phyloP scores from a whole-genome alignment of 2,797 vertebrate species.

The Chlorospingus semifuscus region DNA sequence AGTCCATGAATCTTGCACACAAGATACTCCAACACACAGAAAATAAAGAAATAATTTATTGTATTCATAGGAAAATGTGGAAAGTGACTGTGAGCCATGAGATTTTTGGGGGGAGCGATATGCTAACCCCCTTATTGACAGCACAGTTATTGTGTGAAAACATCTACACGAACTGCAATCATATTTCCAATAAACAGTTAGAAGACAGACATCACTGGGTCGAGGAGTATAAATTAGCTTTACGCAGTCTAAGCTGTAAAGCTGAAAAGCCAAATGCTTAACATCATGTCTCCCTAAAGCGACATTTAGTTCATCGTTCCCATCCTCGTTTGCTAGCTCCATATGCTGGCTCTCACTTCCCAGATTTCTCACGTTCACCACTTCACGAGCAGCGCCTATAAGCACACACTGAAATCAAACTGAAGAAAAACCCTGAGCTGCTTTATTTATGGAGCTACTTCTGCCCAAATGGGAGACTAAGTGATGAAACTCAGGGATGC shows the following conservation, averaged over 20 bases:
- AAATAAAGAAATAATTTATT: background rate
- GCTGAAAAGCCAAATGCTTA: constrained; percentile 32
- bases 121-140: background rate
- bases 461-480: background rate
- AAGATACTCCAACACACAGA: background rate
- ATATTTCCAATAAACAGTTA: background rate
- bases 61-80: background rate
- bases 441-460: background rate
- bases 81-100: background rate
- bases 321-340: constrained; percentile 11
- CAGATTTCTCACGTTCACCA: background rate
- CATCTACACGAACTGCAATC: background rate
- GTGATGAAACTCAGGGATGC: accelerated
- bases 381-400: background rate
- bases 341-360: background rate
- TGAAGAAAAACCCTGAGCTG: background rate
- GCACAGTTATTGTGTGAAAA: background rate
- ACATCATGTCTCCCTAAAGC: background rate
- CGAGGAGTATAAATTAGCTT: background rate
- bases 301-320: background rate
- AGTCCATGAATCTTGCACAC: background rate
- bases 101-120: background rate
- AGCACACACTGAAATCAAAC: background rate
- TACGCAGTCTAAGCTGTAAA: background rate
- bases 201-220: background rate